Conservation (phyloP, 2,888 invertebrate species). For the Unio delphinus region DNA sequence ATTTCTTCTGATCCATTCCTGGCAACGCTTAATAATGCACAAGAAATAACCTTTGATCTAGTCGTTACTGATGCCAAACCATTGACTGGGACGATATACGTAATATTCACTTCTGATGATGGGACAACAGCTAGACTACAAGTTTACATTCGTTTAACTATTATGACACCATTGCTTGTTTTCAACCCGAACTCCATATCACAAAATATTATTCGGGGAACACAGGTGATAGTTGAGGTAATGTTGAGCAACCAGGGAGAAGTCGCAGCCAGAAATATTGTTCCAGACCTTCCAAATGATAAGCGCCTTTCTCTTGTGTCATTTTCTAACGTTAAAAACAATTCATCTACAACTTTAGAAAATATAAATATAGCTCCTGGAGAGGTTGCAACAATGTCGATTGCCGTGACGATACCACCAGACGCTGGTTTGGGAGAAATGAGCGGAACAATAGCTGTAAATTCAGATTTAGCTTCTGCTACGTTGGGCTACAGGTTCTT, state of each 20-base stretch:
- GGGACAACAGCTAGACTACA: too few species aligned
- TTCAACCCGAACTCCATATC: too few species aligned
- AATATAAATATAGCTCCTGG: conserved; percentile 20
- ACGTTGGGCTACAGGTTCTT: too few species aligned
- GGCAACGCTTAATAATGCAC: background rate
- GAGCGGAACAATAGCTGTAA: conserved; percentile 23
- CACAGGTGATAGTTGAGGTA: too few species aligned
- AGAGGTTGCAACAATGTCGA: conserved; percentile 15
- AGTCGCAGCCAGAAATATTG: too few species aligned
- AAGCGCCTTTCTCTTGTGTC: conserved; percentile 30
- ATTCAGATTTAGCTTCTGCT: conserved; percentile 19
- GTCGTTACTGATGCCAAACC: conserved; percentile 18
- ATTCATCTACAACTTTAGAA: background rate
- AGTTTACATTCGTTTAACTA: too few species aligned
- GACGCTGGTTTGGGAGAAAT: conserved; percentile 28
- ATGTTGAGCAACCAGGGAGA: too few species aligned
- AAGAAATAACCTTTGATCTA: conserved; percentile 13
- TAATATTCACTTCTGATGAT: too few species aligned
- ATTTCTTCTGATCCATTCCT: conserved; percentile 1
- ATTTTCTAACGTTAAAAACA: conserved; percentile 17
- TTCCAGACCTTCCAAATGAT: too few species aligned
- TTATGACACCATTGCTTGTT: too few species aligned
- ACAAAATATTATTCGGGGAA: too few species aligned
- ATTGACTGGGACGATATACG: too few species aligned
- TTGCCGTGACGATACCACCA: conserved; percentile 25